Conservation (phyloP, 1,140 invertebrate genomes). For the Semibalanus balanoides region DNA sequence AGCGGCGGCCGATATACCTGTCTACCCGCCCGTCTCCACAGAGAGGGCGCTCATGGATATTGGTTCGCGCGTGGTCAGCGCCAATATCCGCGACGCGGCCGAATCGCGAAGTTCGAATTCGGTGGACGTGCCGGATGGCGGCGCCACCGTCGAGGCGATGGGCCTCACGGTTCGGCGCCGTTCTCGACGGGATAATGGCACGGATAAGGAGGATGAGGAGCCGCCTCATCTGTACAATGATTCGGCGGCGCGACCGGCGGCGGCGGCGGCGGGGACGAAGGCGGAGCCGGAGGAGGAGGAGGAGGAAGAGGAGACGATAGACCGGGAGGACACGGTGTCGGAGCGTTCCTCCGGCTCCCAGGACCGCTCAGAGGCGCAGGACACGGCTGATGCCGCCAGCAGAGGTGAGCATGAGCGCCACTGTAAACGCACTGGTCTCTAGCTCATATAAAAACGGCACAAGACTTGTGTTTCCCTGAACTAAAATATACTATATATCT, state of each 20-base stretch:
- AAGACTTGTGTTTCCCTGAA: no score
- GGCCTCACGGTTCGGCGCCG: no score
- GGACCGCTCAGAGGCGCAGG: neutral
- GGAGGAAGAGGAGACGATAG: neutral
- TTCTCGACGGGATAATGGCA: neutral
- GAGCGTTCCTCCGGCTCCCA: neutral
- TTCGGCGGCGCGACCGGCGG: no score
- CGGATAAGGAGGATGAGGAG: neutral
- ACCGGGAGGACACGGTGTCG: neutral
- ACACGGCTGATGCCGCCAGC: neutral
- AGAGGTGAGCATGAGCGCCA: neutral
- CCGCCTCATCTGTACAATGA: neutral
- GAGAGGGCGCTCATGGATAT: neutral
- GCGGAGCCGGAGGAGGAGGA: neutral
- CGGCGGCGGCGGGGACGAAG: neutral
- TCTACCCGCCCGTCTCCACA: neutral
- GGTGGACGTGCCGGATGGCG: neutral
- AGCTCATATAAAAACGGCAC: no score
- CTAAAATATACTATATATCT: no score
- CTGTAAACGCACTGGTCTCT: no score
- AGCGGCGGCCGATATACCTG: neutral
- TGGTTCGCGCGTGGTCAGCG: neutral
- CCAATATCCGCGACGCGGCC: neutral
- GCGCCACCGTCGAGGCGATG: neutral
- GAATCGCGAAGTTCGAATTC: neutral